Evolutionary conservation across 2,888 invertebrate genomes (phyloP).

Genomic region (Pherbina coryleti): DNA sequence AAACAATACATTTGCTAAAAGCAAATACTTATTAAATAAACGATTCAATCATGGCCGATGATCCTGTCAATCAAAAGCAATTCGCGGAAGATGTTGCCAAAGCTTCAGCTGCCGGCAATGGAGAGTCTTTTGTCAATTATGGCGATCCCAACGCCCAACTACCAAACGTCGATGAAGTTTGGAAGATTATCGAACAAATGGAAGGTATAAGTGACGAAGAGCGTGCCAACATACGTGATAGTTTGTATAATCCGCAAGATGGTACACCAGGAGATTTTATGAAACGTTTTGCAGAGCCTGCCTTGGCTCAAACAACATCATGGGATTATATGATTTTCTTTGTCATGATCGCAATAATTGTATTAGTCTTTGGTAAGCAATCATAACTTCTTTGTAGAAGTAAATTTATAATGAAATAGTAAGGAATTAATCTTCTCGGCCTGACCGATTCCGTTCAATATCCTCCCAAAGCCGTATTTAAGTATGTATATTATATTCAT

Average conservation of each 20-base stretch:
- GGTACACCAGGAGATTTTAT: constrained; percentile 62
- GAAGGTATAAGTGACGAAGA: constrained; percentile 74
- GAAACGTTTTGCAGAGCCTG: constrained; percentile 52
- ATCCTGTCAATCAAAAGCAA: constrained; percentile 60
- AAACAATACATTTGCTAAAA: constrained; percentile 11
- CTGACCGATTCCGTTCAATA: too few species aligned
- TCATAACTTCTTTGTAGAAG: too few species aligned
- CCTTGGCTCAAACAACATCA: constrained; percentile 52
- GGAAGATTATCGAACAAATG: constrained; percentile 74
- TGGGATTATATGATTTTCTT: constrained; percentile 64
- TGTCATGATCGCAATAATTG: constrained; percentile 67
- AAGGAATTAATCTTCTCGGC: too few species aligned
- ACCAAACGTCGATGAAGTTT: constrained; percentile 73
- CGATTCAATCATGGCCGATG: constrained; percentile 58
- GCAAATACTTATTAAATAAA: constrained; percentile 31
- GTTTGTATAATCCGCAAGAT: constrained; percentile 70
- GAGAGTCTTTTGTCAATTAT: constrained; percentile 50
- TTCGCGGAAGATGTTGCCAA: constrained; percentile 63
- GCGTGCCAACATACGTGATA: constrained; percentile 72
- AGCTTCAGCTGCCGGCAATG: constrained; percentile 57
- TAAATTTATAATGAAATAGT: too few species aligned
- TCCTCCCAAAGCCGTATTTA: too few species aligned
- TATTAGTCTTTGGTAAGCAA: constrained; percentile 67
- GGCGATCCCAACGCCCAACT: constrained; percentile 60
- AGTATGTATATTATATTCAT: too few species aligned